Conservation (phyloP, 2,113 vertebrate species). For the Myxocyprinus asiaticus region DNA sequence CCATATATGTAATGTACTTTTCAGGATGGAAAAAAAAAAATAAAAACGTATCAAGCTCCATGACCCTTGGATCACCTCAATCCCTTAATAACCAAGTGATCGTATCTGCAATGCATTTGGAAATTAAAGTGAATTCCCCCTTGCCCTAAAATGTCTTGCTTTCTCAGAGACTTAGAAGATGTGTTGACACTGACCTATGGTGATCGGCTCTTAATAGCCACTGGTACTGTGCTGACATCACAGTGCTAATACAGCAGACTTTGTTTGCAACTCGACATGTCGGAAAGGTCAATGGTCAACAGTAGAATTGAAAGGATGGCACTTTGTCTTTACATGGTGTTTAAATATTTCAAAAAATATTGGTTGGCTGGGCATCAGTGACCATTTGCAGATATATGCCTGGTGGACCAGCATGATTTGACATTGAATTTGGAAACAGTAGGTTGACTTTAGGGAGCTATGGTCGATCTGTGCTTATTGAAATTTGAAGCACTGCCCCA, state of each 20-base stretch:
- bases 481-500: too few relatives aligned
- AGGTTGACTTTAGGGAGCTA: too few relatives aligned
- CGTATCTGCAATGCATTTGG: conserved; percentile 44
- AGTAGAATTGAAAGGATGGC: too few relatives aligned
- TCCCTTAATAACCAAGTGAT: conserved; percentile 24
- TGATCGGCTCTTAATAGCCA: conserved; percentile 53
- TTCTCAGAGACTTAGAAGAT: conserved; percentile 41
- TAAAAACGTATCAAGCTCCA: conserved; percentile 36
- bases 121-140: conserved; percentile 48
- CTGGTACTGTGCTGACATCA: neutral
- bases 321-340: too few relatives aligned
- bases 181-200: conserved; percentile 53
- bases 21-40: conserved; percentile 34
- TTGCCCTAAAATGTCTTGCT: conserved; percentile 37
- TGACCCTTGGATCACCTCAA: conserved; percentile 38
- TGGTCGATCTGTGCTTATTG: too few relatives aligned
- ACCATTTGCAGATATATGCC: too few relatives aligned
- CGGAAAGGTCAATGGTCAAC: conserved; percentile 4
- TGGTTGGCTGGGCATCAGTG: too few relatives aligned
- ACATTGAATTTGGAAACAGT: too few relatives aligned
- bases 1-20: conserved; percentile 26
- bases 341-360: too few relatives aligned
- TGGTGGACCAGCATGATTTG: too few relatives aligned
- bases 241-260: too few relatives aligned
- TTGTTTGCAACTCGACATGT: conserved; percentile 6